phyloP scores from a whole-genome alignment of 2,797 vertebrate species.

The Sylvia borin region DNA sequence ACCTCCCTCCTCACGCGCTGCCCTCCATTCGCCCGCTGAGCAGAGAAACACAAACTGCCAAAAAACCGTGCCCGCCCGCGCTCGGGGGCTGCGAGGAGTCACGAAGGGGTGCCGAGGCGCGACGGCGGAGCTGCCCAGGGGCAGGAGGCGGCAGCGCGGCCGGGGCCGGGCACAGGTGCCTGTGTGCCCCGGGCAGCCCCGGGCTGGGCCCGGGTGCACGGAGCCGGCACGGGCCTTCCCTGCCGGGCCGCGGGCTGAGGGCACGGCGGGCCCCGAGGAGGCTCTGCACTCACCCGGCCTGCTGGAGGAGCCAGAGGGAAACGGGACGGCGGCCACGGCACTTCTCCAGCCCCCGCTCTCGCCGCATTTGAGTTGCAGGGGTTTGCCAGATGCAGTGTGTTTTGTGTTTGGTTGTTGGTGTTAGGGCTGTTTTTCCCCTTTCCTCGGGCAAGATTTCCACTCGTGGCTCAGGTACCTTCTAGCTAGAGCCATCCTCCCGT shows the following conservation, averaged over 20 bases:
- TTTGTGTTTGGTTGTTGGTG: not conserved
- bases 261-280: not conserved
- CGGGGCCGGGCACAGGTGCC: constrained; percentile 24
- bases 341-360: not conserved
- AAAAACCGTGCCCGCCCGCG: accelerated
- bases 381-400: not conserved
- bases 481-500: not conserved
- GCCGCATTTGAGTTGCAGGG: not conserved
- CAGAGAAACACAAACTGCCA: not conserved
- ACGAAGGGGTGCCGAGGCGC: not conserved
- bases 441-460: not conserved
- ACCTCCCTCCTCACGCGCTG: not conserved
- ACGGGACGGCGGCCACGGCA: not conserved
- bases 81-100: not conserved
- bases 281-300: not conserved
- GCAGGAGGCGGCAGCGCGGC: not conserved
- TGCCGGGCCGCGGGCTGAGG: too few relatives aligned
- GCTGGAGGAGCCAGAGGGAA: not conserved
- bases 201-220: not conserved
- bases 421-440: accelerated
- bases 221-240: not conserved
- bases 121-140: not conserved
- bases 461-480: not conserved
- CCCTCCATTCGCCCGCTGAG: not conserved
- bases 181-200: not conserved